phyloP scores from a whole-genome alignment of 1,140 invertebrate species.

The Aphidius ervi region DNA sequence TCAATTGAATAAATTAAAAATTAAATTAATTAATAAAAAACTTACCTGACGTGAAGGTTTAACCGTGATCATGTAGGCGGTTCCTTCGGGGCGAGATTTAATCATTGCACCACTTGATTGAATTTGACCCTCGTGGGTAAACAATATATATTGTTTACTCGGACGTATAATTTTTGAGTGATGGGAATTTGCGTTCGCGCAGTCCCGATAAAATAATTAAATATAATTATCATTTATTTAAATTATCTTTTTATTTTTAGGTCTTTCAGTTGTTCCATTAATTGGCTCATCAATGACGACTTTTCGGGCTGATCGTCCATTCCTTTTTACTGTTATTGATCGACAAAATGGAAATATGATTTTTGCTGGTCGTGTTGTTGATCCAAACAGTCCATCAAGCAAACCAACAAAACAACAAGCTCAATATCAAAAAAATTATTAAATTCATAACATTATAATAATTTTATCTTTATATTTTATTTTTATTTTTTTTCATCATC shows the following conservation, averaged over 20 bases:
- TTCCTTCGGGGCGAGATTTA: slow-evolving; percentile 13
- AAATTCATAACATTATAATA: neutral
- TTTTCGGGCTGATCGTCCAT: slow-evolving; percentile 65
- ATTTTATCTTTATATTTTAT: no score
- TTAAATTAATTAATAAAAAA: neutral
- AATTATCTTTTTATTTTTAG: slow-evolving; percentile 32
- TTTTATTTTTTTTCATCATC: no score
- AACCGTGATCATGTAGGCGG: slow-evolving; percentile 16
- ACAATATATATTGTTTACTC: neutral
- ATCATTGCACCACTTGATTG: slow-evolving; percentile 13
- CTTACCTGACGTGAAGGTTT: slow-evolving; percentile 16
- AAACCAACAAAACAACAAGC: neutral
- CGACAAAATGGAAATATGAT: slow-evolving; percentile 56
- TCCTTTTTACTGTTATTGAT: slow-evolving; percentile 68
- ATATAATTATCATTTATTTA: neutral
- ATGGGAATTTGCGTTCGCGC: slow-evolving; percentile 9
- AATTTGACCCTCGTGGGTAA: slow-evolving; percentile 8
- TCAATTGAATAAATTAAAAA: neutral
- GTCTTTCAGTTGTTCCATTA: slow-evolving; percentile 55
- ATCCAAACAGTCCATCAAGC: slow-evolving; percentile 38
- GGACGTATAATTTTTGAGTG: slow-evolving; percentile 16
- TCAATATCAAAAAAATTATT: slow-evolving; percentile 1
- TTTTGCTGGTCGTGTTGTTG: slow-evolving; percentile 63
- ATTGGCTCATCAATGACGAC: slow-evolving; percentile 52
- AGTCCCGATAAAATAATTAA: slow-evolving; percentile 4